These are phyloP conservation scores for Halocaridina rubra DNA, from an alignment of 2,888 invertebrate genomes.

Conservation along the genomic window DNA sequence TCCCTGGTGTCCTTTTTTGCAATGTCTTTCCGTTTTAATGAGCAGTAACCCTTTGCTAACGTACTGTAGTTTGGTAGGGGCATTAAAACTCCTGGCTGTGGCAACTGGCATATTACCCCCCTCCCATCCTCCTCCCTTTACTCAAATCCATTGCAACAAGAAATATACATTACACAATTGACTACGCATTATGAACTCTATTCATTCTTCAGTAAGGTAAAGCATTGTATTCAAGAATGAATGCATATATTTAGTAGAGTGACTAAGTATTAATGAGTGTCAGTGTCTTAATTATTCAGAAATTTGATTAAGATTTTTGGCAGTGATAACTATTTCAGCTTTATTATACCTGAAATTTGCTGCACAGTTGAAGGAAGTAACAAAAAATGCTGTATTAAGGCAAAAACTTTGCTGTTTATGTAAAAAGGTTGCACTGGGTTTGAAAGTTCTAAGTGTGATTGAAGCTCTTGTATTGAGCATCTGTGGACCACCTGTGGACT, in stretches of 20 bases:
- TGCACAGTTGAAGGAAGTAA: no score
- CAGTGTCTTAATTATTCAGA: no score
- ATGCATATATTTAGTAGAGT: no score
- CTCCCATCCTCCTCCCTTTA: neutral
- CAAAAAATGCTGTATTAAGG: no score
- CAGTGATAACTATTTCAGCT: no score
- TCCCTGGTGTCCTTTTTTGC: neutral
- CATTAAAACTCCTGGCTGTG: conserved; percentile 41
- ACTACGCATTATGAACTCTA: neutral
- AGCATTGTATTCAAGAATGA: no score
- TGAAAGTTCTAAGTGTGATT: conserved; percentile 25
- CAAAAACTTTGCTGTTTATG: no score
- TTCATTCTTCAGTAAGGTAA: no score
- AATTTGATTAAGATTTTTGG: no score
- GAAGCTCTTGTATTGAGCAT: conserved; percentile 37
- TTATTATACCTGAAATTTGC: no score
- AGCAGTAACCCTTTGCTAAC: conserved; percentile 34
- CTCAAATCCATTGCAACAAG: conserved; percentile 19
- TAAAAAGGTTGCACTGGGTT: conserved; percentile 13
- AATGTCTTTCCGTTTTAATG: neutral
- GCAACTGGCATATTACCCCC: conserved; percentile 38
- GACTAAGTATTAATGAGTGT: no score
- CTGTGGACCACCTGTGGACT: conserved; percentile 42
- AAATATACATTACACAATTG: neutral
- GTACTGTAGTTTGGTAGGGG: conserved; percentile 41